Percentiles rank a stretch among this genome's conserved stretches.
Evolutionary conservation across 2,888 invertebrate genomes (phyloP).

Genomic region (Pristionchus japonicus): DNA sequence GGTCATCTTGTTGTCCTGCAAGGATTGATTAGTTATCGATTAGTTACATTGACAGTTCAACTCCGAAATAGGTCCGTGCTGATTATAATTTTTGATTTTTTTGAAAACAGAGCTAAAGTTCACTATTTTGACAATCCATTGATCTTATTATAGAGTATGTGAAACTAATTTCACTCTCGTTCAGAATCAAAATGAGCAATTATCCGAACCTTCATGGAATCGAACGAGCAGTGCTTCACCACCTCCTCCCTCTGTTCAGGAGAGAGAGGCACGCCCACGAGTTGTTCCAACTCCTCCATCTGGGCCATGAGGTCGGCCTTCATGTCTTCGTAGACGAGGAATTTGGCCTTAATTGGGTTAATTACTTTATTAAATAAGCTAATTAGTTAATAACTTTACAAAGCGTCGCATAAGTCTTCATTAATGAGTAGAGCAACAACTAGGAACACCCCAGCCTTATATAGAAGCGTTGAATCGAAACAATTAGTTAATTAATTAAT

Average conservation of each 20-base stretch:
- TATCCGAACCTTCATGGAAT: slow-evolving; percentile 82
- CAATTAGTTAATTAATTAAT: neutral
- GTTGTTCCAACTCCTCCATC: slow-evolving; percentile 83
- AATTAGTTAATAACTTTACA: neutral
- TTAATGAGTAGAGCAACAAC: neutral
- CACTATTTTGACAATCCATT: too few species aligned
- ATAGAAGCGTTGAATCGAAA: neutral
- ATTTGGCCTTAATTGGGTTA: slow-evolving; percentile 50
- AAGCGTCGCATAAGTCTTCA: neutral
- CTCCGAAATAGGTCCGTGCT: too few species aligned
- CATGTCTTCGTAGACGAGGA: slow-evolving; percentile 76
- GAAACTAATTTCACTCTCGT: too few species aligned
- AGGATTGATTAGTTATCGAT: too few species aligned
- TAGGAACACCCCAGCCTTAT: neutral
- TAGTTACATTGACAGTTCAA: too few species aligned
- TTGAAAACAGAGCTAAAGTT: too few species aligned
- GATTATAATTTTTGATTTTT: too few species aligned
- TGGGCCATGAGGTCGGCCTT: slow-evolving; percentile 81
- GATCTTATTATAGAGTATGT: too few species aligned
- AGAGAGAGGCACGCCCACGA: slow-evolving; percentile 82
- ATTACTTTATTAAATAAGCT: neutral
- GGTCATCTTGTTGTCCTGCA: slow-evolving; percentile 82
- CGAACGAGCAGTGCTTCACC: slow-evolving; percentile 84
- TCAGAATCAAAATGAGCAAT: too few species aligned
- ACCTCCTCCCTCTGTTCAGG: slow-evolving; percentile 79